Base-by-base conservation (phyloP, 2,797 vertebrate genomes). In the Pangasius larnaudii region DNA sequence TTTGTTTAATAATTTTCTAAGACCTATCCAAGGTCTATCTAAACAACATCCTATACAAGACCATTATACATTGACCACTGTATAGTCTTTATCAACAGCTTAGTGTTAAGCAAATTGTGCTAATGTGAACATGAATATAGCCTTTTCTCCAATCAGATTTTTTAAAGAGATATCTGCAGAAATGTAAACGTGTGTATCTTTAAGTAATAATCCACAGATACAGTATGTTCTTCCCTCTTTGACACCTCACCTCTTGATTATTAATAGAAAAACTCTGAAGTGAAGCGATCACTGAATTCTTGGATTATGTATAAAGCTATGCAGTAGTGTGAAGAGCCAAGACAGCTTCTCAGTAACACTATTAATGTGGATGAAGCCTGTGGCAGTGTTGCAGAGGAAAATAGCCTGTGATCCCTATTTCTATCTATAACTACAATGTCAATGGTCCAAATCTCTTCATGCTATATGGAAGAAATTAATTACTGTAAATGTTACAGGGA, bases 391-490 rank as follows among this genome's bases (percentile, higher is more conserved):
- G 13, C 75, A 19, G 5, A 78, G 7, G n/a, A 78, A 53, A 78
- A 33, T 18, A 78, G 6, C 75, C 53, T 53, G 4, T 79, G 19
- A 74, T 46, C 58, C 61, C 27, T 79, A 39, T 49, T 14, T 59
- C 36, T 59, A 71, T 87, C 78, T 87, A 71, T 71, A 59, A 2
- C 22, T 53, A 81, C 16, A 46, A 58, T 33, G 65, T 58, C 51
- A 87, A 10, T 5, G 51, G 36, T 81, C 72, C 24, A 86, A 19
- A 81, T 36, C 61, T 56, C 30, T 86, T 24, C 16, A 19, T 18
- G 56, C 36, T 61, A 7, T 58, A 61, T 42, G 2, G 24, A 53
- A 56, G 42, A 56, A 67, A 67, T 85, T 10, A 74, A 77, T 46
- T 18, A 39, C 2, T 58, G 33, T 51, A 24, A 78, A 53, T 78